Base-by-base conservation (phyloP, 2,888 invertebrate genomes). In the Nasonia oneida region DNA sequence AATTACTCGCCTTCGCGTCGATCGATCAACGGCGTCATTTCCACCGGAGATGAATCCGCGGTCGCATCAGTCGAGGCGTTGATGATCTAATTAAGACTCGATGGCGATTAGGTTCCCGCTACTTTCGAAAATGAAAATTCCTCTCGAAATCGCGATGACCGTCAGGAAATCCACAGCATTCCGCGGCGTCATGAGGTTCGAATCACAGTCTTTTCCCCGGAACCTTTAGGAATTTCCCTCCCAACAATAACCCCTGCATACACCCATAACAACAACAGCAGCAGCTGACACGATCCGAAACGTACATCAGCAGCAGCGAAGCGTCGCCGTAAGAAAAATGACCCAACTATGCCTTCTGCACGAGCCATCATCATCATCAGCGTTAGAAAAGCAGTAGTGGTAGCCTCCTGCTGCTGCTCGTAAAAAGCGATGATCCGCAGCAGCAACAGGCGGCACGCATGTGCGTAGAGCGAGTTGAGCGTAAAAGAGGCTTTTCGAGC, bases 361-460 rank as follows among this genome's bases (percentile, higher is more conserved):
- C 88, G 88, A 89, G 88, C 89, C 90, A 90, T 90, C 67, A 67
- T 47, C 42, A 67, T 47, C 67, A 67, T 78, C 67, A 37, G 57
- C 37, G 47, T 47, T 33, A 61, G 61, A 70, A 53, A 71, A 53
- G 71, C 37, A 67, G 67, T 33, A 18, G 39, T 23, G 29, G 39
- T 33, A 10, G 10, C 29, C 67, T 67, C 14, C 67, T 67, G 67
- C 67, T 67, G 67, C 29, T 29, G 67, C 81, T 81, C 81, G 81
- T 81, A 81, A 81, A 81, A 42, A 71, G 57, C 71, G 57, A 42
- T 47, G 73, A 73, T 39, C 73, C 71, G 57, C 33, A 29, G 70
- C 37, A n/a, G 81, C 81, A 81, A 73, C 76, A 82, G 70, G 67
- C 82, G 61, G 76, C 67, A 73, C 73, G 64, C 79, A 61, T 61